These are phyloP conservation scores for Brachyopa scutellaris DNA, from an alignment of 2,888 invertebrate genomes.

Conservation along the genomic window DNA sequence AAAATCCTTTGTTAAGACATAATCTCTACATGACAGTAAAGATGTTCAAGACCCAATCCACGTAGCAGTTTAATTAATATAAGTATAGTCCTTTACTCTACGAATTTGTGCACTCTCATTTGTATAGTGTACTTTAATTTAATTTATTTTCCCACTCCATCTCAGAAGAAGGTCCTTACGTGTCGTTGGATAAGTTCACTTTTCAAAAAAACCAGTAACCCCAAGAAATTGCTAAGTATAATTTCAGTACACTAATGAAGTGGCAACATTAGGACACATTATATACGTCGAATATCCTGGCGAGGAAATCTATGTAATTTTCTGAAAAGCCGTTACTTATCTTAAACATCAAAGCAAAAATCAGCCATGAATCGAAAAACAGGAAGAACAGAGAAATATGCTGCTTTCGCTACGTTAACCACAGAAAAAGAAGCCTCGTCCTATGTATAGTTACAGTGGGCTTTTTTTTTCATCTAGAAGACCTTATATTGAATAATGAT, in stretches of 20 bases:
- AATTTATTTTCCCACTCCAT: too few species aligned
- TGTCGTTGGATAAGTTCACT: too few species aligned
- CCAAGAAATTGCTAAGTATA: neutral
- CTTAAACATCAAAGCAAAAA: slow-evolving; percentile 44
- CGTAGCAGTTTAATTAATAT: too few species aligned
- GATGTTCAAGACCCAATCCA: too few species aligned
- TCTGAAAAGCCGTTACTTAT: slow-evolving; percentile 27
- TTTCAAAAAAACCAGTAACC: too few species aligned
- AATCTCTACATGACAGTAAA: too few species aligned
- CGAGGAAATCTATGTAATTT: slow-evolving; percentile 3
- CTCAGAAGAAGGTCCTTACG: too few species aligned
- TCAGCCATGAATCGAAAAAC: slow-evolving; percentile 32
- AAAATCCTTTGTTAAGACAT: too few species aligned
- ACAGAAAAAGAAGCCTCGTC: neutral
- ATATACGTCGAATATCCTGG: slow-evolving; percentile 8
- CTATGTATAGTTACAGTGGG: neutral
- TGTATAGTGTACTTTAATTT: too few species aligned
- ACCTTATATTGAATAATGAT: slow-evolving; percentile 48
- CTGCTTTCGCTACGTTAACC: slow-evolving; percentile 28
- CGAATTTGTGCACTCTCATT: too few species aligned
- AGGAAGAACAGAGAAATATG: slow-evolving; percentile 3
- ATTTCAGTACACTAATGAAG: slow-evolving; percentile 16
- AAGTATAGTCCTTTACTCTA: too few species aligned
- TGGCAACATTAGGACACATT: slow-evolving; percentile 11
- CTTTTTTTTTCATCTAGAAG: slow-evolving; percentile 2